phyloP scores from a whole-genome alignment of 2,797 vertebrate genomes.

The Petrocephalus schoutedeni region DNA sequence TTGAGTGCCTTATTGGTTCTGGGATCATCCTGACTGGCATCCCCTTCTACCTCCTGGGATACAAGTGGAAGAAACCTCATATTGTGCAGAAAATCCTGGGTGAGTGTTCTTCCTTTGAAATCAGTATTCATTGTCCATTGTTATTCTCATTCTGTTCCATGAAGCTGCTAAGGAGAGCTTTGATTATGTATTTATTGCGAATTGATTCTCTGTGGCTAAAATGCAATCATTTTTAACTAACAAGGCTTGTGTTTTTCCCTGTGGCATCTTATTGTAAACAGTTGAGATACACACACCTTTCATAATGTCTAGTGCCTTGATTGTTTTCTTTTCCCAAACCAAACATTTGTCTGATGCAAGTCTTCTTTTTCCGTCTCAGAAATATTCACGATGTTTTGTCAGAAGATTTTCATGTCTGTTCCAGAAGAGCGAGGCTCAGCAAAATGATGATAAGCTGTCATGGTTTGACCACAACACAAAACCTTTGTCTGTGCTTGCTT shows the following conservation, averaged over 20 bases:
- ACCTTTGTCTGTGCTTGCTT: conserved; percentile 19
- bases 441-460: not conserved
- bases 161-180: not conserved
- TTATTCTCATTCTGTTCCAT: not conserved
- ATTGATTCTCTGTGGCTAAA: not conserved
- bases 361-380: conserved; percentile 44
- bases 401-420: conserved; percentile 68
- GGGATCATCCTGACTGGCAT: conserved; percentile 65
- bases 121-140: not conserved
- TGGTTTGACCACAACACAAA: not conserved
- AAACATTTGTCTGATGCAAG: not conserved
- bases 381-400: conserved; percentile 68
- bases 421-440: conserved; percentile 54
- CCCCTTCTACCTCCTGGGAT: conserved; percentile 64
- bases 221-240: not conserved
- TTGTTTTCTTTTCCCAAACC: not conserved
- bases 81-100: conserved; percentile 60
- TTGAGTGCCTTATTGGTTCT: conserved; percentile 59
- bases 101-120: conserved; percentile 38
- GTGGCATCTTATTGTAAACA: not conserved
- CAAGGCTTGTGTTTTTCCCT: not conserved
- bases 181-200: not conserved
- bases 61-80: conserved; percentile 68
- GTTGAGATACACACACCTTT: not conserved
- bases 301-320: not conserved